Base-by-base conservation (phyloP, 2,113 vertebrate genomes). In the Ochotona princeps region DNA sequence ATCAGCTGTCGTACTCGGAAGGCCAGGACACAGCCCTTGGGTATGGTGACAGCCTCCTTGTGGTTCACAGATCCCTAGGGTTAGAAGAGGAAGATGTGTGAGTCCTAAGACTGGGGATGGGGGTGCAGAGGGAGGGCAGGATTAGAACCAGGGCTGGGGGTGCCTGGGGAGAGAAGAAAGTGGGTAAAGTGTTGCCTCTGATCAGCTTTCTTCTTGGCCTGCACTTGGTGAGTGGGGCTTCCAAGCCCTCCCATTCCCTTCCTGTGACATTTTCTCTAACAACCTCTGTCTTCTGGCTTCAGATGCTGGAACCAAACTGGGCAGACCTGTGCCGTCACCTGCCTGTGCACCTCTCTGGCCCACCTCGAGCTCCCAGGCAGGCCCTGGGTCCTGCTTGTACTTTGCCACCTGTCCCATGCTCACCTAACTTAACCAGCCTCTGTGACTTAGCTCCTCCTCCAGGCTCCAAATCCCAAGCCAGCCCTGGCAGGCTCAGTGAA, bases 11-110 rank as follows among this genome's bases (percentile, higher is more conserved):
- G 96, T 30, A 94, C 87, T 63, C 60, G 96, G 89, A 97, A 98
- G 0, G 98, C 98, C 92, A 98, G 83, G 5, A 97, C 94, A 51
- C 97, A 98, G 95, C 96, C 97, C 86, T 97, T 97, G 93, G 98
- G 98, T 15, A 98, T 97, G 9, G 94, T 96, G 10, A 98, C 35
- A 49, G 83, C 38, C 87, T 95, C 81, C 3, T 74, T 96, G 61
- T 84, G 67, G 75, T 87, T 26, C 5, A 79, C 26, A 15, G 47
- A 74, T 12, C 97, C 91, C 98, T 98, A 93, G 95, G 2, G 69
- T 30, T 6, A 85, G 81, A 87, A 13, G 81, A 9, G 1, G 30
- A 90, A 21, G 8, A n/a, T 60, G 18, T 7, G 35, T 70, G 83
- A 87, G 8, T 65, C 38, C 49, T 60, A 5, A 60, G 28, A 17